phyloP scores from a whole-genome alignment of 2,113 vertebrate genomes.

The Genyomyrus donnyi region DNA sequence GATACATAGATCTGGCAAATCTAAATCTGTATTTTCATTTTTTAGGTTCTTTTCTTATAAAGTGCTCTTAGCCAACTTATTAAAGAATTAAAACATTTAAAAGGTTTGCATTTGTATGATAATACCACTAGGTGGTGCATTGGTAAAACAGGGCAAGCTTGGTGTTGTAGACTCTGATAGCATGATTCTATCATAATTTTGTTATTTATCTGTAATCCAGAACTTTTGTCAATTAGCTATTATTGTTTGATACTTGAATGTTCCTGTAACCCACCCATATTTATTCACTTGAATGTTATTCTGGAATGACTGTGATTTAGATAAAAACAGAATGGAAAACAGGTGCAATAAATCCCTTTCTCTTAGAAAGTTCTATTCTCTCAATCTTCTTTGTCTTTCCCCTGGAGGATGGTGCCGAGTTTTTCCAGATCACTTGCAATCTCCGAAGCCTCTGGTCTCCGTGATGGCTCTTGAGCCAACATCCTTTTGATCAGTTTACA shows the following conservation, averaged over 20 bases:
- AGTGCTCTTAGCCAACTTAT: neutral
- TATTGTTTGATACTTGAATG: neutral
- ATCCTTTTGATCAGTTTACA: slow-evolving; percentile 38
- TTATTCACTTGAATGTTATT: neutral
- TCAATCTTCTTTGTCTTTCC: neutral
- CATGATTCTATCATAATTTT: neutral
- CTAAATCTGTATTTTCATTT: neutral
- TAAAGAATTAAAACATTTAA: neutral
- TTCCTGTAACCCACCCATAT: neutral
- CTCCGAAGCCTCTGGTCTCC: slow-evolving; percentile 37
- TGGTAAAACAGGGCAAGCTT: neutral
- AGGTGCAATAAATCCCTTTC: neutral
- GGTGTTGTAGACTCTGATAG: neutral
- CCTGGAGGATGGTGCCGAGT: neutral
- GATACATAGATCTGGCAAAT: neutral
- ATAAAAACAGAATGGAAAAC: neutral
- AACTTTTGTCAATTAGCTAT: neutral
- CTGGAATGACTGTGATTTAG: neutral
- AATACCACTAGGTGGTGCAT: neutral
- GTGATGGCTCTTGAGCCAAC: slow-evolving; percentile 37
- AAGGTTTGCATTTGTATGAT: neutral
- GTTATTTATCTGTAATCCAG: neutral
- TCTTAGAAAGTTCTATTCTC: slow-evolving; percentile 24
- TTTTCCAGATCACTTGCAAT: slow-evolving; percentile 27
- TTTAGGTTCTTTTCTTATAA: neutral